phyloP scores from a whole-genome alignment of 2,888 invertebrate genomes.

The Branchipolynoe longqiensis region DNA sequence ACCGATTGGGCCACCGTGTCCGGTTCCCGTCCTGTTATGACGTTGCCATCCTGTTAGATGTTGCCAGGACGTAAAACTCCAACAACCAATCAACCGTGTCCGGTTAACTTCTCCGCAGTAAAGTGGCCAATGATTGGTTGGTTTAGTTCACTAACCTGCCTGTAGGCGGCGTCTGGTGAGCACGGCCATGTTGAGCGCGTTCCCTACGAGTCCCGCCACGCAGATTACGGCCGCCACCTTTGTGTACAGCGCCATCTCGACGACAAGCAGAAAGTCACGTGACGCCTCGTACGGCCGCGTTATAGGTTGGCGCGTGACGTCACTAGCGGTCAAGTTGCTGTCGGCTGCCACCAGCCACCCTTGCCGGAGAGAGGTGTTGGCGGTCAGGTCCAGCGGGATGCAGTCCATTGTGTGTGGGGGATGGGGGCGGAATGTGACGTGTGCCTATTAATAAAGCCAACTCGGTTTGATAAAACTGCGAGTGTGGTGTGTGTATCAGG shows the following conservation, averaged over 20 bases:
- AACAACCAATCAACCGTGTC: too few species aligned
- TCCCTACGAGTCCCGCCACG: constrained; percentile 77
- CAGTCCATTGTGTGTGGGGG: background rate
- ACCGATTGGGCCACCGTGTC: too few species aligned
- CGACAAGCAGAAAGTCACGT: background rate
- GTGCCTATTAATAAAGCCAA: too few species aligned
- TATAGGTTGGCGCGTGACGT: background rate
- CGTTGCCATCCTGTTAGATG: too few species aligned
- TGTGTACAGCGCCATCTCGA: constrained; percentile 49
- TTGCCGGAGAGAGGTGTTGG: background rate
- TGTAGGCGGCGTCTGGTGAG: constrained; percentile 76
- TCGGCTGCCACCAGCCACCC: background rate
- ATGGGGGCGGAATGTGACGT: too few species aligned
- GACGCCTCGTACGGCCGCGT: background rate
- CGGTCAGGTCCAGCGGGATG: constrained; percentile 16
- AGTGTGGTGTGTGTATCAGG: too few species aligned
- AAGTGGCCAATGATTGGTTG: too few species aligned
- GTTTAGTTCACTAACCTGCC: constrained; percentile 55
- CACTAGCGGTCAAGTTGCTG: background rate
- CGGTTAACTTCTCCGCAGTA: too few species aligned
- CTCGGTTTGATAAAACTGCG: too few species aligned
- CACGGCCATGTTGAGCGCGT: constrained; percentile 76
- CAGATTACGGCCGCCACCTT: constrained; percentile 84
- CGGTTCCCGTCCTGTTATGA: too few species aligned
- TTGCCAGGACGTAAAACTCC: too few species aligned